Percentiles rank a stretch among this genome's conserved stretches.
phyloP scores from a whole-genome alignment of 2,113 vertebrate genomes.

The Oreocharis arfaki region DNA sequence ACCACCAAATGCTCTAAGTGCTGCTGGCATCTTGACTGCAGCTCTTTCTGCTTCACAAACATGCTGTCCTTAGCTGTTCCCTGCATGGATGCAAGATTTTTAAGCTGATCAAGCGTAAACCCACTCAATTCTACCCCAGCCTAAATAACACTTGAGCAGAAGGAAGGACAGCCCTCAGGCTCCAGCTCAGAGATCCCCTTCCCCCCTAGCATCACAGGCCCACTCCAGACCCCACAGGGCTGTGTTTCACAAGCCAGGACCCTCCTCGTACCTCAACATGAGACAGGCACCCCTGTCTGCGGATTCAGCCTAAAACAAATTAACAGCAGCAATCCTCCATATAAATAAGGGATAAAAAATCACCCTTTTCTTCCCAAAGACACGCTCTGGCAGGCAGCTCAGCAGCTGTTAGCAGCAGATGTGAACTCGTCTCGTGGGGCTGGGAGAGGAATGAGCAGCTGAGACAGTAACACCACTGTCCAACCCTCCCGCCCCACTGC shows the following conservation, averaged over 20 bases:
- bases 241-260: background rate
- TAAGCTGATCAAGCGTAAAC: background rate
- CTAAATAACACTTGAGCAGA: background rate
- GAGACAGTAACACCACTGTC: constrained; percentile 9
- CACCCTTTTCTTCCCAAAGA: background rate
- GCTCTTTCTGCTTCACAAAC: background rate
- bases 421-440: background rate
- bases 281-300: background rate
- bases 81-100: background rate
- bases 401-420: constrained; percentile 7
- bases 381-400: background rate
- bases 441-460: constrained; percentile 25
- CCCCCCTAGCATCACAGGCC: background rate
- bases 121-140: background rate
- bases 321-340: background rate
- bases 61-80: background rate
- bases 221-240: background rate
- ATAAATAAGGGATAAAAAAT: background rate
- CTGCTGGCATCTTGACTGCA: background rate
- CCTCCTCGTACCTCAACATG: rapidly evolving
- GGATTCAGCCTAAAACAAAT: background rate
- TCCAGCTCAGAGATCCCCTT: background rate
- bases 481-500: background rate
- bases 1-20: background rate
- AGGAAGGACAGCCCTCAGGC: background rate